These are phyloP conservation scores for Cremastobaeus sp. DNA, from an alignment of 2,888 invertebrate species.

Conservation along the genomic window DNA sequence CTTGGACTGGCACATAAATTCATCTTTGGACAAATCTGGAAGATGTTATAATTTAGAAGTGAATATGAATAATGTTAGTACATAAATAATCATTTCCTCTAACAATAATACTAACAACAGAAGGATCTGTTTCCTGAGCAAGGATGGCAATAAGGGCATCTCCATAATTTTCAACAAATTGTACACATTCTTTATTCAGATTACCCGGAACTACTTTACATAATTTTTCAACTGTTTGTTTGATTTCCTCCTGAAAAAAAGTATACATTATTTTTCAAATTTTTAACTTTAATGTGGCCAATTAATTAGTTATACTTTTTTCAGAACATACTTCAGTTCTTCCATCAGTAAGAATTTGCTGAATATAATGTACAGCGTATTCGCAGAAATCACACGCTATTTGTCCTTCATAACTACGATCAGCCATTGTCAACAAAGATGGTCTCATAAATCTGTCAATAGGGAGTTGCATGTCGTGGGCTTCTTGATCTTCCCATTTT, in stretches of 20 bases:
- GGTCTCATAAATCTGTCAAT: constrained; percentile 79
- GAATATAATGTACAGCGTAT: constrained; percentile 89
- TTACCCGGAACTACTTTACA: constrained; percentile 84
- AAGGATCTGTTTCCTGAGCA: constrained; percentile 88
- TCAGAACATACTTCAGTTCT: constrained; percentile 81
- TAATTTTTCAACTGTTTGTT: constrained; percentile 83
- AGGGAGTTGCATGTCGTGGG: constrained; percentile 78
- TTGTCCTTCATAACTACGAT: constrained; percentile 77
- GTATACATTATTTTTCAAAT: constrained; percentile 1
- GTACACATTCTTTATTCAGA: constrained; percentile 83
- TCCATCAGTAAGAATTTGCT: constrained; percentile 85
- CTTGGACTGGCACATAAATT: constrained; percentile 87
- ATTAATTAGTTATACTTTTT: too few relatives aligned
- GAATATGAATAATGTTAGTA: not conserved
- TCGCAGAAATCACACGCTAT: constrained; percentile 88
- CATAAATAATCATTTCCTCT: too few relatives aligned
- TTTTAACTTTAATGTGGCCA: constrained; percentile 7
- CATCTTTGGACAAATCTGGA: constrained; percentile 87
- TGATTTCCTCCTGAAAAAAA: constrained; percentile 83
- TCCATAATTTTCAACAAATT: constrained; percentile 89
- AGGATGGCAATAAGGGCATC: constrained; percentile 88
- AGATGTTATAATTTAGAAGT: constrained; percentile 1
- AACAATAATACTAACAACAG: constrained; percentile 81
- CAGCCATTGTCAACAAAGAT: constrained; percentile 55
- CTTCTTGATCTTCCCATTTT: constrained; percentile 64